Percentiles rank a stretch among this genome's conserved stretches.
Evolutionary conservation across 2,888 invertebrate genomes (phyloP).

Genomic region (Hirtodrosophila alboralis): DNA sequence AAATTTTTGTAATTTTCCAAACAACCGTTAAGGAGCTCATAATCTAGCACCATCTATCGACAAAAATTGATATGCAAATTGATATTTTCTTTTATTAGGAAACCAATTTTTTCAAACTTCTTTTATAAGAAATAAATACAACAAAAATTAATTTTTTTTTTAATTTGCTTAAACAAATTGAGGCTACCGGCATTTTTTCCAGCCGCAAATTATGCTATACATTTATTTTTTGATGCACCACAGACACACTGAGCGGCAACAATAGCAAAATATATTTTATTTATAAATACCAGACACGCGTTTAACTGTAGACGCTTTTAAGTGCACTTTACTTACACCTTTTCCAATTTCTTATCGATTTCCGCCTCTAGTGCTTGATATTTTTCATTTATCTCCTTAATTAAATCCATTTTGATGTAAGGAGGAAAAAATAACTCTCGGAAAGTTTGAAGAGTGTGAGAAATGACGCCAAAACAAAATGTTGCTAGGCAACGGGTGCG

Average conservation of each 20-base stretch:
- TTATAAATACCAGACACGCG: not conserved
- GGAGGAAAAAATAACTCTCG: not conserved
- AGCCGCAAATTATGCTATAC: not conserved
- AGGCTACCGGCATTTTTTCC: too few species aligned
- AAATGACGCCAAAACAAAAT: conserved; percentile 41
- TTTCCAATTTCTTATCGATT: conserved; percentile 81
- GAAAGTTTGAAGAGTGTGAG: not conserved
- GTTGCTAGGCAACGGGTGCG: conserved; percentile 55
- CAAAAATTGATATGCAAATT: too few species aligned
- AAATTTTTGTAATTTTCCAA: too few species aligned
- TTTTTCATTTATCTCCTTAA: conserved; percentile 82
- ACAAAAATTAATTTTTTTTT: too few species aligned
- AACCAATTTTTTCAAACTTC: too few species aligned
- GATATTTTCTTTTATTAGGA: too few species aligned
- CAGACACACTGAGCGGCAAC: not conserved
- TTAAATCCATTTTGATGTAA: conserved; percentile 72
- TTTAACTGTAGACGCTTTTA: not conserved
- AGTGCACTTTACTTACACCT: conserved; percentile 69
- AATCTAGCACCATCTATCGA: too few species aligned
- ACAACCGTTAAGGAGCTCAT: too few species aligned
- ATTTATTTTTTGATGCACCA: too few species aligned
- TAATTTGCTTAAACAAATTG: too few species aligned
- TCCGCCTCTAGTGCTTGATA: conserved; percentile 81
- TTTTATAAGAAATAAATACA: too few species aligned
- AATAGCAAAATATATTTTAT: not conserved